Base-by-base conservation (phyloP, 2,113 vertebrate genomes). In the Hoplias malabaricus region DNA sequence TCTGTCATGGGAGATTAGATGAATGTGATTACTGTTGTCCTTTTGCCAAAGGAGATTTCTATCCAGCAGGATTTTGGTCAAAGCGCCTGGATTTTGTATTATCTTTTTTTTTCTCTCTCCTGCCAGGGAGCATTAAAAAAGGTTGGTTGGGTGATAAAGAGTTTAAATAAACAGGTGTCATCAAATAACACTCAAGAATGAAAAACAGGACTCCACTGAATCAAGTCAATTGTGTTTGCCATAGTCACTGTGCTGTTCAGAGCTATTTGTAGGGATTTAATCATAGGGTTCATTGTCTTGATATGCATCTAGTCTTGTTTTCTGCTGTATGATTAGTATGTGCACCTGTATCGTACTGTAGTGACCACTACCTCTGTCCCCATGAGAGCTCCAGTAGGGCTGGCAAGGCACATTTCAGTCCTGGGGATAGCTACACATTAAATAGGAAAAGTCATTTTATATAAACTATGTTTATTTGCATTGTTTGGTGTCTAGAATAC, bases 21-120 rank as follows among this genome's bases (percentile, higher is more conserved):
- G 94, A 96, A 96, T 95, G 93, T 93, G 93, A 95, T 95, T 95
- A 94, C 90, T 92, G 90, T 95, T 95, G 91, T 94, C 91, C 93
- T 95, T 94, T 94, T 93, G 88, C 89, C 92, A 88, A 90, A 93
- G 91, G 92, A 95, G 92, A 95, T 93, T 92, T 90, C 78, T 90
- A 89, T 91, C 89, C 85, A 73, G 75, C 76, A 83, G 90, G 89
- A 92, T 91, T 91, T 89, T 59, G 82, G 81, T 87, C 85, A 88
- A 86, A 81, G 70, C 46, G 73, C 89, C 81, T 73, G 69, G 78
- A 85, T 78, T n/a, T 81, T 86, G 84, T 85, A 85, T 89, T 89
- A 86, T 82, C 82, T 87, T 83, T 84, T 77, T 82, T 73, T 33
- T 66, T 68, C 83, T 77, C 81, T 73, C 23, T 66, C 63, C 83